phyloP scores from a whole-genome alignment of 2,797 vertebrate species.

The Carapus acus region DNA sequence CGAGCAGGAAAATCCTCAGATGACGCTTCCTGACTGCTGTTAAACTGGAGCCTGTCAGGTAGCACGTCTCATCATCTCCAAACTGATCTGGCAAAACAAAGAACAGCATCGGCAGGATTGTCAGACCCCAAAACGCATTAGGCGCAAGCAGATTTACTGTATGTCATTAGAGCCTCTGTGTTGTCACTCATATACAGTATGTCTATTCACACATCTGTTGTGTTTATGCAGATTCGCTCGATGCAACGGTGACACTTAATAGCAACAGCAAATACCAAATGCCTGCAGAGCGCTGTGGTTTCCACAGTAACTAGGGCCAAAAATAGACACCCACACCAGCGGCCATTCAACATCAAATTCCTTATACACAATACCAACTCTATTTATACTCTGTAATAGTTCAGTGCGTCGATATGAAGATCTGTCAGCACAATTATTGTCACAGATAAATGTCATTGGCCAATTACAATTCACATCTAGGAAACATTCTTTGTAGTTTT shows the following conservation, averaged over 20 bases:
- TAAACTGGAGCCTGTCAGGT: too few relatives aligned
- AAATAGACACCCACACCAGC: slow-evolving; percentile 72
- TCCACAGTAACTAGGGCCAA: slow-evolving; percentile 75
- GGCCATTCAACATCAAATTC: slow-evolving; percentile 64
- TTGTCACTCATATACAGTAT: neutral
- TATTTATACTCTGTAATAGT: slow-evolving; percentile 64
- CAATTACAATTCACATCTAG: slow-evolving; percentile 41
- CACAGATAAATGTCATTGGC: slow-evolving; percentile 33
- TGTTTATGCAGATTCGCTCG: slow-evolving; percentile 30
- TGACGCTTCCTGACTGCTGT: too few relatives aligned
- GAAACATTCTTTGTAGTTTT: slow-evolving; percentile 9
- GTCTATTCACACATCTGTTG: slow-evolving; percentile 13
- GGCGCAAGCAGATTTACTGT: neutral
- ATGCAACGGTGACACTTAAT: slow-evolving; percentile 55
- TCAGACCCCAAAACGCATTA: too few relatives aligned
- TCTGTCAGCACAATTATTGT: slow-evolving; percentile 50
- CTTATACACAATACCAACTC: slow-evolving; percentile 55
- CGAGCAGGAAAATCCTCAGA: too few relatives aligned
- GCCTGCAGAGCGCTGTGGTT: slow-evolving; percentile 67
- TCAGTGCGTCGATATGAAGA: slow-evolving; percentile 38
- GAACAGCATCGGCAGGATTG: too few relatives aligned
- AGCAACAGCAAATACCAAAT: slow-evolving; percentile 60
- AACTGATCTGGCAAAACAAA: too few relatives aligned
- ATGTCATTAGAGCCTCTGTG: neutral
- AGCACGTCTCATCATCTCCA: too few relatives aligned